Base-by-base conservation (phyloP, 1,140 invertebrate species). In the Plodia interpunctella region DNA sequence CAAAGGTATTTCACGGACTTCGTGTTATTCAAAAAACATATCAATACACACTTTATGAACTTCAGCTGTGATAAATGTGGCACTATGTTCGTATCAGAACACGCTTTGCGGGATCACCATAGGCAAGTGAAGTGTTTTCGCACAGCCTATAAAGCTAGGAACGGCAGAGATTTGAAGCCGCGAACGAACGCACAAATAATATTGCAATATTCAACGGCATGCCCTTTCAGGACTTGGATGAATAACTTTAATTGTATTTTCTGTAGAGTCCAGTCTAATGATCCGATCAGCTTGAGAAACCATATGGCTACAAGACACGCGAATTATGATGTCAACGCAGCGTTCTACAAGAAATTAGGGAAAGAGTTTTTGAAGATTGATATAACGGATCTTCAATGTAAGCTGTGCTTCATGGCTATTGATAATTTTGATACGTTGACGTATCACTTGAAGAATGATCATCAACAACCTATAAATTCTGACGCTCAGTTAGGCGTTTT, bases 191-290 rank as follows among this genome's bases (percentile, higher is more conserved):
- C 87, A 0, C 80, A 85, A 59, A 85, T 89, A 11, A 82, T 89
- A 19, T 59, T 87, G 4, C 80, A 87, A 66, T 87, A 76, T 65
- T 87, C 83, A 0, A 82, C 83, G 1, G 84, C 79, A 0, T 82
- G 72, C 25, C 87, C 84, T 0, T 87, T 87, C 53, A 62, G 84
- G 17, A 89, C 80, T 5, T 87, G 84, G 83, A 85, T 79, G 60
- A 82, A 72, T 62, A 84, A 87, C 62, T 85, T 87, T 51, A 85
- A 78, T 59, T 89, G 84, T 55, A 79, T 87, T 0, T 87, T 87
- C 57, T 89, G 87, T 70, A 68, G 83, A 10, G 72, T 83, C 0
- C 82, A 85, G 28, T 78, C 76, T 8, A 82, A 65, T 25, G 81
- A 88, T 63, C 87, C 87, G 0, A 74, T 62, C 20, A 71, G 61